Evolutionary conservation across 2,888 invertebrate species (phyloP).

Genomic region (Drosophila aldrichi): DNA sequence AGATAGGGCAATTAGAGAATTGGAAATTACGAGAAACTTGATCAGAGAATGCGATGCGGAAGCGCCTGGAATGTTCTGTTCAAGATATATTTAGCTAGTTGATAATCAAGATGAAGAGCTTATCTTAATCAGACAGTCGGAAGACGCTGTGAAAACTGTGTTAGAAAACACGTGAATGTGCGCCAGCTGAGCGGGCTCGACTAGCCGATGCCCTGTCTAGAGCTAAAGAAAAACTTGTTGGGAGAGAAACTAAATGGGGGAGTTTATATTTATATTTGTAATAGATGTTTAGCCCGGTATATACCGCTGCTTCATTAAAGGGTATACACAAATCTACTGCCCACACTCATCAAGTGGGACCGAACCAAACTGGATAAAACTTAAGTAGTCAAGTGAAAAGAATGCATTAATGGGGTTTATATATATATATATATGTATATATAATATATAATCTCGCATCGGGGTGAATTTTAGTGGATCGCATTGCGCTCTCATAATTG

Average conservation of each 20-base stretch:
- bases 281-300: neutral
- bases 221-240: neutral
- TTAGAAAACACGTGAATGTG: neutral
- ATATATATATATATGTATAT: conserved; percentile 1
- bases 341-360: conserved; percentile 11
- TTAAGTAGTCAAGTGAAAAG: conserved; percentile 36
- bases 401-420: conserved; percentile 38
- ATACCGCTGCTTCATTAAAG: neutral
- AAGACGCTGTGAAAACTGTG: conserved; percentile 9
- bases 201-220: neutral
- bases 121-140: conserved; percentile 12
- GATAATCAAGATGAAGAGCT: conserved; percentile 1
- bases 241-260: neutral
- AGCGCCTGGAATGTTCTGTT: conserved; percentile 9
- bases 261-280: neutral
- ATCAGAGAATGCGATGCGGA: neutral
- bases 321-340: neutral
- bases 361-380: conserved; percentile 37
- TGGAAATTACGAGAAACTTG: neutral
- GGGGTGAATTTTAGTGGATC: neutral
- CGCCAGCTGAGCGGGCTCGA: neutral
- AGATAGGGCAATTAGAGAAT: neutral
- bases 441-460: conserved; percentile 9
- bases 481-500: conserved; percentile 49
- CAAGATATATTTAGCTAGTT: conserved; percentile 16